Evolutionary conservation across 2,797 vertebrate species (phyloP), one percentile per base, ranked within the genome.

Genomic region (Cynopterus sphinx): DNA sequence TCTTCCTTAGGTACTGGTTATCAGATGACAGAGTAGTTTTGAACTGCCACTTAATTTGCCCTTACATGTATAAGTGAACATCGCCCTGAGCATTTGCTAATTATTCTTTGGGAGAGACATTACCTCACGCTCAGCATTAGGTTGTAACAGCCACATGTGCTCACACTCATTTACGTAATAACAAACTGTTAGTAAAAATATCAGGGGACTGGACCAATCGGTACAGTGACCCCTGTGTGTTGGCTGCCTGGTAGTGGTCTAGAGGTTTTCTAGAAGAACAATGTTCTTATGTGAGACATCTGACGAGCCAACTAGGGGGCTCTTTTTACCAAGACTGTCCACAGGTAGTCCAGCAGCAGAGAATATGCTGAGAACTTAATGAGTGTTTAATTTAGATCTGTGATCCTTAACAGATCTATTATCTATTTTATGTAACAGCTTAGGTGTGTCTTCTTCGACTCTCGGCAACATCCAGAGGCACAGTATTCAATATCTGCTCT

Each of bases 281-380:
- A 0, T 0, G 49, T n/a, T 82, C 55, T 36, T n/a, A 12, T 21
- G 21, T 31, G 63, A 88, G 57, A 82, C 15, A 13, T 88, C 2
- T 57, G 86, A 67, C 8, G 36, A 61, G 65, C 19, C 15, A 53
- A 55, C 43, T 31, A 28, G 43, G 22, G 82, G 63, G 46, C 28
- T 68, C 46, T 74, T 91, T 84, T 63, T 33, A 77, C 55, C 71
- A 78, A 93, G 61, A 90, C 2, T 39, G 57, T 82, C 57, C 95
- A 73, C 85, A 96, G 82, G 87, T 71, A 93, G 83, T 36, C 82
- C 43, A 51, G 79, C 36, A 87, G 83, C 21, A 57, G 86, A 94
- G 82, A 89, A 33, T 89, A 77, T 51, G 74, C 91, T 81, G 65
- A 79, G 55, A 70, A 91, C 91, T 90, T 92, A 88, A 94, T 91